Percentiles rank a stretch among this genome's conserved stretches.
Evolutionary conservation across 2,113 vertebrate species (phyloP).

Genomic region (Piprites chloris): DNA sequence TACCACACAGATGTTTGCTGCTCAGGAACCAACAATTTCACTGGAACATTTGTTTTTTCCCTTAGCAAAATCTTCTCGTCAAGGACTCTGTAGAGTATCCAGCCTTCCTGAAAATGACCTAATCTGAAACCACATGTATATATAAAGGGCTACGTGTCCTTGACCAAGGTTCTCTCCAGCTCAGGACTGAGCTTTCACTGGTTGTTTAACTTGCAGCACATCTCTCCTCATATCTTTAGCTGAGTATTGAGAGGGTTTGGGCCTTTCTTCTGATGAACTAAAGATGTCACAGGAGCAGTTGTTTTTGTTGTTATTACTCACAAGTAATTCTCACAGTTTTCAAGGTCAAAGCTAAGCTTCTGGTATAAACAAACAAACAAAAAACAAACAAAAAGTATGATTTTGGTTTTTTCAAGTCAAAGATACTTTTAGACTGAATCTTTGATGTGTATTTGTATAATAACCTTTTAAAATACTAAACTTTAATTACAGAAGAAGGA

Average conservation of each 20-base stretch:
- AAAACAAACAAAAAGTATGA: not conserved
- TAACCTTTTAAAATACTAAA: not conserved
- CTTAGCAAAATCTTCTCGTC: not conserved
- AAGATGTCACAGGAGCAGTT: not conserved
- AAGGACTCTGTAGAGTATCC: not conserved
- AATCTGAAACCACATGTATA: not conserved
- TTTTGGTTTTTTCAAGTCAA: not conserved
- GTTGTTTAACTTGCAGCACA: not conserved
- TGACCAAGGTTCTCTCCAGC: not conserved
- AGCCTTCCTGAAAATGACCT: not conserved
- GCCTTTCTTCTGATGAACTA: rapidly evolving
- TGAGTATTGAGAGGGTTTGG: not conserved
- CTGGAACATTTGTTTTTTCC: not conserved
- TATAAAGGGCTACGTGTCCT: not conserved
- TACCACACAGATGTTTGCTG: not conserved
- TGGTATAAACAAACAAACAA: not conserved
- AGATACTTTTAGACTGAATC: not conserved
- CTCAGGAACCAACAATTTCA: not conserved
- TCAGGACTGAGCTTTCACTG: not conserved
- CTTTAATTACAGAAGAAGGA: not conserved
- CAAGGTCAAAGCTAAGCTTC: not conserved
- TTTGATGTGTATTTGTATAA: not conserved
- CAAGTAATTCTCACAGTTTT: not conserved
- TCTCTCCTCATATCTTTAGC: not conserved
- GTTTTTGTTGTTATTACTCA: not conserved